Percentiles rank a stretch among this genome's conserved stretches.
Evolutionary conservation across 2,888 invertebrate species (phyloP).

Genomic region (Tetropium fuscum): DNA sequence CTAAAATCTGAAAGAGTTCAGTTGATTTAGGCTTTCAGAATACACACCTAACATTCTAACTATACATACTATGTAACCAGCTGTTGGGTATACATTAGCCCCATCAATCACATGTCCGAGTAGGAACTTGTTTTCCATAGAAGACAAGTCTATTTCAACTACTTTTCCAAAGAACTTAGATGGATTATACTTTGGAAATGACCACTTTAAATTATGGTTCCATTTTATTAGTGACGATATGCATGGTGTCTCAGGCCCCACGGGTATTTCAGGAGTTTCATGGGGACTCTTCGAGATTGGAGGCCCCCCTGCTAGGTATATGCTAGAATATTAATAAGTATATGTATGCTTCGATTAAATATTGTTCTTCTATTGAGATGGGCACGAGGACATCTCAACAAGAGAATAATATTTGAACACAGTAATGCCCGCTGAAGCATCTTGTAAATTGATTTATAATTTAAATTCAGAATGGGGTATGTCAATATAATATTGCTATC

Average conservation of each 20-base stretch:
- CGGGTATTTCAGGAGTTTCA: conserved; percentile 79
- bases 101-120: conserved; percentile 49
- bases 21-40: not conserved
- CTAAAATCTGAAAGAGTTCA: conserved; percentile 27
- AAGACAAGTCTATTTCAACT: conserved; percentile 77
- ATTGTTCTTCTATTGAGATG: too few relatives aligned
- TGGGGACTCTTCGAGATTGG: conserved; percentile 80
- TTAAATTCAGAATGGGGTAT: too few relatives aligned
- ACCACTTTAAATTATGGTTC: conserved; percentile 86
- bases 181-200: conserved; percentile 76
- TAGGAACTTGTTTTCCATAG: conserved; percentile 29
- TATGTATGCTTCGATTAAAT: too few relatives aligned
- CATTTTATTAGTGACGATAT: conserved; percentile 84
- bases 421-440: too few relatives aligned
- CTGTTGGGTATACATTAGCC: conserved; percentile 70
- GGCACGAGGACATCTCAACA: too few relatives aligned
- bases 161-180: conserved; percentile 80
- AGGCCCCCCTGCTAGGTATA: conserved; percentile 81
- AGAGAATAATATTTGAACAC: too few relatives aligned
- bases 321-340: conserved; percentile 68
- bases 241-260: conserved; percentile 86
- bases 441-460: too few relatives aligned
- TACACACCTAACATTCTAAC: not conserved
- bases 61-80: conserved; percentile 62
- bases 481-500: too few relatives aligned